phyloP scores from a whole-genome alignment of 2,797 vertebrate species.

The Garrulus glandarius region DNA sequence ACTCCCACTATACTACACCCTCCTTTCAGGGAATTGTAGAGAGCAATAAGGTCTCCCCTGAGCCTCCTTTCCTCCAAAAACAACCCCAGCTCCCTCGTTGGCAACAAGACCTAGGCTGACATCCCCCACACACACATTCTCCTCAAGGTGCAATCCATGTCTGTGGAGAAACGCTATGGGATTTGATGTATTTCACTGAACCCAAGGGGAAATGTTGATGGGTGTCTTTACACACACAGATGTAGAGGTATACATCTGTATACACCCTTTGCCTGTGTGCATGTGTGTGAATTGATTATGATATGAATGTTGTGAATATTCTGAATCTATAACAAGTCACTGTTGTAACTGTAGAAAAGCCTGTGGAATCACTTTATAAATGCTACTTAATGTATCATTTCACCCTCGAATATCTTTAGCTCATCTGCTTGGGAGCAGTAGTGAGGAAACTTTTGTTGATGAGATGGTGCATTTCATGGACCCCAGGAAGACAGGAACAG shows the following conservation, averaged over 20 bases:
- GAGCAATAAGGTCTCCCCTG: background rate
- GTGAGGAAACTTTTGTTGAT: background rate
- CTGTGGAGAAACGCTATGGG: background rate
- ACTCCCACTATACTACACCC: accelerated
- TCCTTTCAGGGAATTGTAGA: background rate
- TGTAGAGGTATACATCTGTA: background rate
- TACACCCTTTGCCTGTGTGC: background rate
- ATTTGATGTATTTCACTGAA: background rate
- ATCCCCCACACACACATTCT: accelerated
- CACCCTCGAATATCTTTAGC: background rate
- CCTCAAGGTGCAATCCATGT: background rate
- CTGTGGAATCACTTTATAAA: background rate
- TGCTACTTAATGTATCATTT: background rate
- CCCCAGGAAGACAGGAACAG: background rate
- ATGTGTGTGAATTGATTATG: background rate
- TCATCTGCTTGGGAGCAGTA: background rate
- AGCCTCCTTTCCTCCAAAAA: background rate
- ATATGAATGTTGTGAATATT: background rate
- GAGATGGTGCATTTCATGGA: background rate
- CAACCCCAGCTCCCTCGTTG: background rate
- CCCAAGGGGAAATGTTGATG: background rate
- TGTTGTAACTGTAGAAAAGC: background rate
- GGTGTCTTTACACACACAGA: background rate
- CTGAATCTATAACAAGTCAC: background rate
- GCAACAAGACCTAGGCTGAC: background rate